Evolutionary conservation across 2,888 invertebrate genomes (phyloP), one percentile per base, ranked within the genome.

Genomic region (Tetheella fluctuosa): DNA sequence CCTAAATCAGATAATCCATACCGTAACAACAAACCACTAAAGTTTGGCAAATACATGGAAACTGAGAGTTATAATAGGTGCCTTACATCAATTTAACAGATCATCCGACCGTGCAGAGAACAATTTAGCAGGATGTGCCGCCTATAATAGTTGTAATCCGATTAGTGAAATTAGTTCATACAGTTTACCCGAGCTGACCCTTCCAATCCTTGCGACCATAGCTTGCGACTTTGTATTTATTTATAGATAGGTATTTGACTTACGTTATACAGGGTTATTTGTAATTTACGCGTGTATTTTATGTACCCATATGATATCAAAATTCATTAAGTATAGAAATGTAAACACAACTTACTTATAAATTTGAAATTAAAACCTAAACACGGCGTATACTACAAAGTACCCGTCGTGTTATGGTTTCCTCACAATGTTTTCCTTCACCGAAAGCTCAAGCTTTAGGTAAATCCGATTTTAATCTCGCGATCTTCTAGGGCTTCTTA

Each of bases 121-220:
- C 82, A 84, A 83, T 86, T 83, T 81, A 69, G 70, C 69, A 66
- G 77, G 79, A 77, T 73, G 73, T 74, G 63, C 73, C 70, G 68
- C 69, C 72, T 75, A 74, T 84, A 80, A 84, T 84, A 84, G 80
- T 83, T 82, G 76, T 85, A 82, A 86, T 81, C 85, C 78, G 85
- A 84, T 88, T 86, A 86, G 80, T 79, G 81, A 82, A 85, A 84
- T 84, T 81, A 85, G 81, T 82, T 81, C 62, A 64, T 67, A 67
- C 70, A 73, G 77, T 75, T 80, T 71, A 68, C 64, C 59, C 67
- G 61, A 52, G 64, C 71, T 75, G 77, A 76, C 78, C 81, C 78
- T 68, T 67, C 60, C 58, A 65, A 71, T 71, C 68, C 65, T 62
- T 55, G 62, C n/a, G n/a, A n/a, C n/a, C n/a, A n/a, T n/a, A n/a